These are phyloP conservation scores for Colinus virginianus DNA, from an alignment of 2,113 vertebrate genomes.

Conservation along the genomic window DNA sequence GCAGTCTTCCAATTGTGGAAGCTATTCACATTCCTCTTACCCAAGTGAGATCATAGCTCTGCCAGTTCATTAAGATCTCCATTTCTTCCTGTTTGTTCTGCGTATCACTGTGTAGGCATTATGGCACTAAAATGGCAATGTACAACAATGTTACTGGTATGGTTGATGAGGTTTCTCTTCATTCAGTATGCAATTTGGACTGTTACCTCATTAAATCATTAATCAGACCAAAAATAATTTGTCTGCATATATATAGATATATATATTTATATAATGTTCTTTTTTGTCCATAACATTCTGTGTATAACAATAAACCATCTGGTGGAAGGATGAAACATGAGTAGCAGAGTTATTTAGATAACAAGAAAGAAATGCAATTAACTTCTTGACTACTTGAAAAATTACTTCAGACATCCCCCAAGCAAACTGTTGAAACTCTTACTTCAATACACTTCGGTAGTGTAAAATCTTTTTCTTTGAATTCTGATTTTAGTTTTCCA, in stretches of 20 bases:
- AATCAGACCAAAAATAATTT: not conserved
- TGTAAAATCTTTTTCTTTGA: slow-evolving; percentile 29
- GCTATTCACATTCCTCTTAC: not conserved
- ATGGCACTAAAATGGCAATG: not conserved
- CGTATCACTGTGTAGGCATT: not conserved
- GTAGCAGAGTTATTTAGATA: not conserved
- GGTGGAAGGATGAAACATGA: not conserved
- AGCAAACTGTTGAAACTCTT: not conserved
- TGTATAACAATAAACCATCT: not conserved
- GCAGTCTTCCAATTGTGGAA: not conserved
- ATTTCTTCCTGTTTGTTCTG: not conserved
- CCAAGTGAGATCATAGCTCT: not conserved
- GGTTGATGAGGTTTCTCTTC: not conserved
- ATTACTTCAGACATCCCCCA: not conserved
- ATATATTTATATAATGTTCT: not conserved
- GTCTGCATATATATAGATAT: not conserved
- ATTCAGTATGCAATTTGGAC: not conserved
- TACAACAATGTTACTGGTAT: not conserved
- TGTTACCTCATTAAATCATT: not conserved
- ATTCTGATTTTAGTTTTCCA: slow-evolving; percentile 40
- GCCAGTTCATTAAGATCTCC: not conserved
- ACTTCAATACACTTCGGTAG: not conserved
- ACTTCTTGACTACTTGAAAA: not conserved
- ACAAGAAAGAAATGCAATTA: not conserved
- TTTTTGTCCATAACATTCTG: not conserved